Evolutionary conservation across 2,888 invertebrate species (phyloP), one percentile per base, ranked within the genome.

Genomic region (Himalopsyche tibetana): DNA sequence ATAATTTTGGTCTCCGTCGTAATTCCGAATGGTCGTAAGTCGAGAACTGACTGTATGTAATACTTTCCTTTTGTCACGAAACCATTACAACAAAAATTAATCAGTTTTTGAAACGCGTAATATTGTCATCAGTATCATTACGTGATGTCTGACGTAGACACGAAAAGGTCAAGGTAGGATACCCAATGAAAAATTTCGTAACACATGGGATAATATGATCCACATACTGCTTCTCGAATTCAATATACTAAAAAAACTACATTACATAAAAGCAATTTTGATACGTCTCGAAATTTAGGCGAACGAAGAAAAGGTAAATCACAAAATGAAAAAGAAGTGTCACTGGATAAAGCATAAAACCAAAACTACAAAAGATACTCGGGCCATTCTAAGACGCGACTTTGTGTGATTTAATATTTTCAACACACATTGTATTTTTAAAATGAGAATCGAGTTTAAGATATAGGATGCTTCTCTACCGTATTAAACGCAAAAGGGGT

Each of bases 271-370:
- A 74, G 28, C 74, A 74, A 74, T 74, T 74, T 74, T 36, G 74
- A 74, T 38, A 74, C 74, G 74, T 36, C 74, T 74, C 28, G 19
- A 74, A 36, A 74, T 74, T 74, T 74, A 74, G 38, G 74, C 74
- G 74, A 28, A 38, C 38, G 28, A 15, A 74, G 74, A 74, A 74
- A 74, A 74, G 74, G 74, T 74, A 74, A 74, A 74, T 74, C 74
- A 36, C 74, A 74, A 74, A 74, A 36, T 74, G 74, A 74, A 74
- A 74, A 74, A 51, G 51, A 51, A 74, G 74, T 74, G 74, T 74
- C 74, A 36, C 36, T 36, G 19, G 74, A 36, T 74, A 74, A 74
- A 74, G 36, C 74, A 12, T 74, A 74, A 74, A 74, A 74, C 36
- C 74, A 36, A 74, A 19, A 74, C 74, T 74, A 19, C 36, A 74